These are phyloP conservation scores for Nanorana parkeri DNA, from an alignment of 2,113 vertebrate species.

Conservation along the genomic window DNA sequence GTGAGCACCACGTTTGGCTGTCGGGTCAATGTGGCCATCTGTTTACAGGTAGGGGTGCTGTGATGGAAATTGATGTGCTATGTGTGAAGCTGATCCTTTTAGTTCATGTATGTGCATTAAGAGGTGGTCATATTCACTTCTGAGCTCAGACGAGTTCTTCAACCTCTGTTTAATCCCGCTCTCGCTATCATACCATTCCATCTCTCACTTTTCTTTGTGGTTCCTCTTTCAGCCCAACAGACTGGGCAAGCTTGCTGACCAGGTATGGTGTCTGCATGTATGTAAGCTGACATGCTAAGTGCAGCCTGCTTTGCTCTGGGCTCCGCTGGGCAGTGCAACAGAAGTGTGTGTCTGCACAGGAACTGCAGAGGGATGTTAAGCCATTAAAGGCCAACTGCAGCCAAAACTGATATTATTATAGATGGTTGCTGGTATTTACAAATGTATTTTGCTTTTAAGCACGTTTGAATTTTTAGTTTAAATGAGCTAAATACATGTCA, in stretches of 20 bases:
- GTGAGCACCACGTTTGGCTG: constrained; percentile 98
- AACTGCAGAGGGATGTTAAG: background rate
- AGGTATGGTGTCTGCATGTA: constrained; percentile 83
- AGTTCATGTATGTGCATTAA: background rate
- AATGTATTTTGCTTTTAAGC: too few relatives aligned
- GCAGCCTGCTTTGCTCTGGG: constrained; percentile 33
- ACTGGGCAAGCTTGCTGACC: constrained; percentile 96
- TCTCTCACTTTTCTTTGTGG: constrained; percentile 76
- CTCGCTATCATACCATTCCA: constrained; percentile 73
- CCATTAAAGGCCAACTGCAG: background rate
- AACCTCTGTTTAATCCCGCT: constrained; percentile 72
- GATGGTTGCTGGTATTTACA: too few relatives aligned
- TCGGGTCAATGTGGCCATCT: constrained; percentile 94
- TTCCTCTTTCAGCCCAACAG: constrained; percentile 92
- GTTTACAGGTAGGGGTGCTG: constrained; percentile 86
- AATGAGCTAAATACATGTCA: too few relatives aligned
- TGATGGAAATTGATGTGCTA: background rate
- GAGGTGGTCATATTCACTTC: background rate
- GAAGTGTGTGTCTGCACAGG: constrained; percentile 39
- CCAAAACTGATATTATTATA: too few relatives aligned
- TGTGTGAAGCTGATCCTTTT: background rate
- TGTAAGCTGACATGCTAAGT: constrained; percentile 59
- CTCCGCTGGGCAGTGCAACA: constrained; percentile 43
- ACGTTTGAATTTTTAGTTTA: too few relatives aligned
- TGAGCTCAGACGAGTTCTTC: background rate